These are phyloP conservation scores for Hormiphora californensis DNA, from an alignment of 37 sponge, comb jelly and placozoan species.

Conservation along the genomic window DNA sequence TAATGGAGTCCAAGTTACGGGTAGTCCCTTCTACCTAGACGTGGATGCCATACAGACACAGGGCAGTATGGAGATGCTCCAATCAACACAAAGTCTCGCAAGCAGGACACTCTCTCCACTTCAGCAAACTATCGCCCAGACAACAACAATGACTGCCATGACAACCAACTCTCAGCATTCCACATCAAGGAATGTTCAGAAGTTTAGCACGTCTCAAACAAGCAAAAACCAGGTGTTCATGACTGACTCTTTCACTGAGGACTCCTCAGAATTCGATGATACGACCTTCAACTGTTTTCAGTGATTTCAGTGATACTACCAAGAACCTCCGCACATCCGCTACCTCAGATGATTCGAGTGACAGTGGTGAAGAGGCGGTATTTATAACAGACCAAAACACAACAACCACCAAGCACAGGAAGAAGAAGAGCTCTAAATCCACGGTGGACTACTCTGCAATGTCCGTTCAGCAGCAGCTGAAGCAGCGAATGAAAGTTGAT, in stretches of 20 bases:
- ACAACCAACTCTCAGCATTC: not conserved
- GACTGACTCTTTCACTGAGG: not conserved
- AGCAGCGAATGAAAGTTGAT: not conserved
- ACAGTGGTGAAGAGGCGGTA: not conserved
- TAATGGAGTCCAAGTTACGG: not conserved
- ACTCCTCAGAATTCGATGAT: not conserved
- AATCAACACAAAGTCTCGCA: not conserved
- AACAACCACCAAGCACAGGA: not conserved
- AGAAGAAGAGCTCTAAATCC: not conserved
- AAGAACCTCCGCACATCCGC: not conserved
- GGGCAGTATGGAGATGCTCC: not conserved
- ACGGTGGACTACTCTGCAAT: not conserved
- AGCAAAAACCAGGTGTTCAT: not conserved
- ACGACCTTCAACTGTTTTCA: not conserved
- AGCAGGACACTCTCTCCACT: not conserved
- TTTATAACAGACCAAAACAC: slow-evolving; percentile 3
- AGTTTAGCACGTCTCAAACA: no score
- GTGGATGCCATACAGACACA: not conserved
- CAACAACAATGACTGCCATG: not conserved
- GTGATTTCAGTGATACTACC: not conserved
- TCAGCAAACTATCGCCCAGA: not conserved
- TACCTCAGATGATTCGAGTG: not conserved
- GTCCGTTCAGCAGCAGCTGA: not conserved
- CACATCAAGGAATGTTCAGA: not conserved
- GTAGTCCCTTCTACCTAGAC: not conserved